phyloP scores from a whole-genome alignment of 2,113 vertebrate species.

The Syngnathus typhle region DNA sequence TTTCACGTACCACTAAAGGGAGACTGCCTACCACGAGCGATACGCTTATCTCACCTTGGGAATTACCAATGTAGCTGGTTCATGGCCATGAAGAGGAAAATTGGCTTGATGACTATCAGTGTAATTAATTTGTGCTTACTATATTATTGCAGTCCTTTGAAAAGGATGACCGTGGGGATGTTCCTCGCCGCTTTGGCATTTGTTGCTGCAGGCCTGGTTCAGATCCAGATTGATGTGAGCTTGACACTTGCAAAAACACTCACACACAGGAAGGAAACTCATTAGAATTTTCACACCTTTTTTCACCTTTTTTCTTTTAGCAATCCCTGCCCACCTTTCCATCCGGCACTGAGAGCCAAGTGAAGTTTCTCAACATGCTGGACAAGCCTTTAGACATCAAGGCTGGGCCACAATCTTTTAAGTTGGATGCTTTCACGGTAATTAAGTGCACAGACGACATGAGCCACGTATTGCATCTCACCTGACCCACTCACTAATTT shows the following conservation, averaged over 20 bases:
- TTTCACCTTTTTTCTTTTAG: constrained; percentile 54
- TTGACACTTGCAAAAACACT: neutral
- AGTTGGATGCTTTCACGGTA: constrained; percentile 39
- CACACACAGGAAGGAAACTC: neutral
- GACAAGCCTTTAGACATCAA: fast-evolving
- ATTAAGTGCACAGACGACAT: neutral
- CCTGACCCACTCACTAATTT: neutral
- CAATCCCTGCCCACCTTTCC: constrained; percentile 81
- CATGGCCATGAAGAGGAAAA: neutral
- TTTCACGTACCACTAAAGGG: neutral
- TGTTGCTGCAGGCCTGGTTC: constrained; percentile 80
- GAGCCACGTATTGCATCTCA: neutral
- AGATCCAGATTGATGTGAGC: constrained; percentile 89
- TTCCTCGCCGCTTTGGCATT: constrained; percentile 84
- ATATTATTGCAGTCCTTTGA: constrained; percentile 73
- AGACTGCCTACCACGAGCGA: neutral
- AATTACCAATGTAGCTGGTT: neutral
- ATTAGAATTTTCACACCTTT: neutral
- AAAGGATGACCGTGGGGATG: constrained; percentile 90
- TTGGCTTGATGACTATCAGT: neutral
- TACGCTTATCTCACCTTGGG: neutral
- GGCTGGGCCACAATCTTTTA: fast-evolving
- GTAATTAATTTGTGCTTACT: neutral
- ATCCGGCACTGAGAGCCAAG: constrained; percentile 55
- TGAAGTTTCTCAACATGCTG: constrained; percentile 78